A percentile compares a stretch with the other conserved stretches of the same genome.
Evolutionary conservation across 1,140 invertebrate species (phyloP).

Genomic region (Drosophila miranda): DNA sequence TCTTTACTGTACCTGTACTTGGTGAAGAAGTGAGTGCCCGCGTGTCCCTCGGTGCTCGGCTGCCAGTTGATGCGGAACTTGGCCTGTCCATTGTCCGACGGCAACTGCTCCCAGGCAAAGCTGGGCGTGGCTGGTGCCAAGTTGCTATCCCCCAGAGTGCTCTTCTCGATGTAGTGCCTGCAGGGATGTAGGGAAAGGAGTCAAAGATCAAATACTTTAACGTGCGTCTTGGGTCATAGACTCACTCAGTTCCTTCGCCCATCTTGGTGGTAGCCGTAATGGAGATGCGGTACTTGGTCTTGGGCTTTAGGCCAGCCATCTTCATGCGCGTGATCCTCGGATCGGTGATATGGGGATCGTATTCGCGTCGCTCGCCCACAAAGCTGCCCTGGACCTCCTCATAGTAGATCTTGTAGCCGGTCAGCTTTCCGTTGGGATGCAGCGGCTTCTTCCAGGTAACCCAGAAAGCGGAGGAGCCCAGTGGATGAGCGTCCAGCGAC

Average conservation of each 20-base stretch:
- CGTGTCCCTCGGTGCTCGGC: constrained; percentile 87
- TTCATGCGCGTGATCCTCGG: constrained; percentile 90
- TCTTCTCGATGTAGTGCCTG: constrained; percentile 91
- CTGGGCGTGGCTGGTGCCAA: constrained; percentile 89
- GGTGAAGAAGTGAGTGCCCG: constrained; percentile 92
- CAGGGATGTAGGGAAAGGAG: constrained; percentile 13
- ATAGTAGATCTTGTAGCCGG: constrained; percentile 96
- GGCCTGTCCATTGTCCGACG: constrained; percentile 88
- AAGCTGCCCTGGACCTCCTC: constrained; percentile 89
- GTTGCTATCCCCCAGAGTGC: constrained; percentile 85
- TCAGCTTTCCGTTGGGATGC: constrained; percentile 95
- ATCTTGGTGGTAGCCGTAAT: constrained; percentile 91
- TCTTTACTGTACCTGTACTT: constrained; percentile 86
- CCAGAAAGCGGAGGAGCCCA: constrained; percentile 94
- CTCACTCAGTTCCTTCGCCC: constrained; percentile 90
- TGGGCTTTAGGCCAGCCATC: constrained; percentile 91
- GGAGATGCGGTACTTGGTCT: constrained; percentile 94
- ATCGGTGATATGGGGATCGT: constrained; percentile 90
- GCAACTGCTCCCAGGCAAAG: constrained; percentile 88
- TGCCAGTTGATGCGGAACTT: constrained; percentile 92
- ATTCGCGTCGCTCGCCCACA: constrained; percentile 87
- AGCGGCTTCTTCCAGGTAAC: constrained; percentile 96
- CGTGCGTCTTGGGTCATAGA: no score
- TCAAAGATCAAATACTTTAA: no score
- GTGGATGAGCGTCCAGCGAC: constrained; percentile 90